Conservation (phyloP, 2,797 vertebrate species). For the Valencia hispanica region DNA sequence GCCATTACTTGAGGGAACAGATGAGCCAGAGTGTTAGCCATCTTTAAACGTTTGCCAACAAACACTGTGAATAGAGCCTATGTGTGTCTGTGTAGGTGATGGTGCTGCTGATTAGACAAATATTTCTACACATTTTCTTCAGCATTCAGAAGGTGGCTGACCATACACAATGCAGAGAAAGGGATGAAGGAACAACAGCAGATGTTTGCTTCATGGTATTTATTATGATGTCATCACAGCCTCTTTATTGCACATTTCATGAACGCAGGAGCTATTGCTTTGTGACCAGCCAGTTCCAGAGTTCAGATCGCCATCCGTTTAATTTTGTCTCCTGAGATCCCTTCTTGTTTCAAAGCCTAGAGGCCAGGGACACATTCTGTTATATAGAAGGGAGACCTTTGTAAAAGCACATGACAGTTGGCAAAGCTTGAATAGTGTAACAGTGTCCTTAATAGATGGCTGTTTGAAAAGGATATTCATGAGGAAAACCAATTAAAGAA, state of each 20-base stretch:
- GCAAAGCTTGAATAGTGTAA: slow-evolving; percentile 59
- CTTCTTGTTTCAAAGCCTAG: slow-evolving; percentile 45
- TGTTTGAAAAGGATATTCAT: slow-evolving; percentile 61
- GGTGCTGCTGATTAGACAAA: slow-evolving; percentile 33
- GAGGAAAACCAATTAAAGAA: slow-evolving; percentile 58
- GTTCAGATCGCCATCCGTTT: slow-evolving; percentile 47
- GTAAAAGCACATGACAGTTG: slow-evolving; percentile 64
- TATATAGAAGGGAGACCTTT: slow-evolving; percentile 47
- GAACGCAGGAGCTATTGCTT: slow-evolving; percentile 79
- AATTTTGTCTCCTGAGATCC: slow-evolving; percentile 43
- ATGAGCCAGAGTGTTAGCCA: slow-evolving; percentile 58
- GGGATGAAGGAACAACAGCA: slow-evolving; percentile 47
- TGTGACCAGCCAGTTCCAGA: slow-evolving; percentile 61
- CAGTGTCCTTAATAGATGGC: slow-evolving; percentile 46
- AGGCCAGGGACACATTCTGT: slow-evolving; percentile 61
- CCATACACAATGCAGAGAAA: slow-evolving; percentile 24
- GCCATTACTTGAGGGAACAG: slow-evolving; percentile 66
- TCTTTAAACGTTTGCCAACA: slow-evolving; percentile 70
- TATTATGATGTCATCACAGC: slow-evolving; percentile 81
- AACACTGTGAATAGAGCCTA: slow-evolving; percentile 60
- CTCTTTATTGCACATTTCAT: slow-evolving; percentile 81
- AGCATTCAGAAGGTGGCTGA: slow-evolving; percentile 25
- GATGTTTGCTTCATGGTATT: slow-evolving; percentile 70
- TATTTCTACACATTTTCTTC: slow-evolving; percentile 11
- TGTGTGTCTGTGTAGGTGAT: slow-evolving; percentile 40